Percentiles rank a stretch among this genome's conserved stretches.
Conservation (phyloP, 53 echinoderm and acorn worm genomes). For the Paracentrotus lividus region DNA sequence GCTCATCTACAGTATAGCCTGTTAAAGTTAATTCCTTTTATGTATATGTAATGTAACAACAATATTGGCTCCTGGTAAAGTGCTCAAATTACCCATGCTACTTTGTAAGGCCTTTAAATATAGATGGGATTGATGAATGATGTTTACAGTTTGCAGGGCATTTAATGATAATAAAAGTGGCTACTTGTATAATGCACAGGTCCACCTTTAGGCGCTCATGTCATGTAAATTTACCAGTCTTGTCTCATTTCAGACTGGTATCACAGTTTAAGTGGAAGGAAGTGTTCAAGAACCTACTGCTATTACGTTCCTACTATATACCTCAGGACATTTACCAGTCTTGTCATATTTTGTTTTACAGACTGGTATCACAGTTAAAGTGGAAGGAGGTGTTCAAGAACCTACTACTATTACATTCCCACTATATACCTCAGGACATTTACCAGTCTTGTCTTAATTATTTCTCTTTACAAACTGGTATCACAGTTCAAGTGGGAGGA, state of each 20-base stretch:
- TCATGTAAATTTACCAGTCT: slow-evolving; percentile 82
- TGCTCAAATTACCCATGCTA: too few species aligned
- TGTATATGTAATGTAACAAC: too few species aligned
- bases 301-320: slow-evolving; percentile 83
- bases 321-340: slow-evolving; percentile 80
- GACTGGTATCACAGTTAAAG: slow-evolving; percentile 93
- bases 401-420: slow-evolving; percentile 89
- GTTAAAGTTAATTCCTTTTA: too few species aligned
- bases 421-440: slow-evolving; percentile 81
- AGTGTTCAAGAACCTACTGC: slow-evolving; percentile 92
- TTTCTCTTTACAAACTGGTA: slow-evolving; percentile 81
- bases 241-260: slow-evolving; percentile 81
- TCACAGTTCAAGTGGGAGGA: slow-evolving; percentile 93
- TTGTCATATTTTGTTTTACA: slow-evolving; percentile 57
- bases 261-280: slow-evolving; percentile 93
- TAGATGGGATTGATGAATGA: too few species aligned
- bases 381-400: slow-evolving; percentile 92
- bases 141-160: too few species aligned
- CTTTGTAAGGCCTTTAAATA: too few species aligned
- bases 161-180: too few species aligned
- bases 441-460: slow-evolving; percentile 65
- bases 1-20: too few species aligned
- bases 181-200: too few species aligned
- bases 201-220: too few species aligned
- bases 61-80: too few species aligned